Base-by-base conservation (phyloP, 1,140 invertebrate genomes). In the Pseudomyrmex concolor region DNA sequence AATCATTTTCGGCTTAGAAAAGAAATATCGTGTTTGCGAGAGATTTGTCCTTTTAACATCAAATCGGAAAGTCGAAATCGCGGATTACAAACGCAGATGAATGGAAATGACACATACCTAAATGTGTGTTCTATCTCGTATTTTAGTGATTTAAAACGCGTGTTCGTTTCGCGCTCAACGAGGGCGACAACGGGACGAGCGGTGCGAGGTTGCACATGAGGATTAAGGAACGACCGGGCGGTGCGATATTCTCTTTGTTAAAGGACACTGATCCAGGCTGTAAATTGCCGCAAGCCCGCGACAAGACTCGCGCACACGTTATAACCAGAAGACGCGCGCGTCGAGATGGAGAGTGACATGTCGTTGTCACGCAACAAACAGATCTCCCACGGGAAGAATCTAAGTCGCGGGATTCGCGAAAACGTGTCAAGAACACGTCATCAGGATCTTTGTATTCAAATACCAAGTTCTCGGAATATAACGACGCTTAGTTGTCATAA, bases 281-380 rank as follows among this genome's bases (percentile, higher is more conserved):
- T 91, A 90, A 91, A 92, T 91, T 86, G 89, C 77, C 73, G 62
- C 83, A 71, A 85, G 62, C 66, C 57, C 19, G 67, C 80, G 82
- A 89, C 80, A 67, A 63, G 76, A 77, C 78, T 87, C 85, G 66
- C 64, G 83, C 78, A 62, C 70, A 25, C 63, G 77, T 86, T 89
- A 34, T 34, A 88, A 89, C 85, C 73, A 71, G 85, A 87, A 91
- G 84, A 77, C 83, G 25, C 25, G 25, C 25, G 25, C 25, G 71
- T 51, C 73, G 74, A 5, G 74, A 68, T 15, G 34, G 19, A 70
- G 76, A 55, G 60, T 22, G 72, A 63, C 60, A 62, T 54, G 54
- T 83, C 70, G 64, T 62, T 55, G 54, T 81, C 67, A 67, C 64
- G 62, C 67, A 59, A 60, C 64, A 51, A 60, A 63, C 13, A 59